Base-by-base conservation (phyloP, 1,140 invertebrate genomes). In the Monomorium pharaonis region DNA sequence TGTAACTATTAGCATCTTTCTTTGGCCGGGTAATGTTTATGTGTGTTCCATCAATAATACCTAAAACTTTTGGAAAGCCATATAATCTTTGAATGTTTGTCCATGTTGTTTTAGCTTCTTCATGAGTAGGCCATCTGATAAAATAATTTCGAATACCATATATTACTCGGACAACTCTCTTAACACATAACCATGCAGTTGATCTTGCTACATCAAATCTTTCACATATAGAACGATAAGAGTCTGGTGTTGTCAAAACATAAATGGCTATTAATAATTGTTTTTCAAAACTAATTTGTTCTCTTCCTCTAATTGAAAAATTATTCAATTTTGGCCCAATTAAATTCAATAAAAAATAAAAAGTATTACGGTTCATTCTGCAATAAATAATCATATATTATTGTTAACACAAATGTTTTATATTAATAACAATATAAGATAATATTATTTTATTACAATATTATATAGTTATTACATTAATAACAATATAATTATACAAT, bases 21-120 rank as follows among this genome's bases (percentile, higher is more conserved):
- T 70, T 70, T 49, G 67, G 44, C 12, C 67, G 67, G 10, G 44
- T 21, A 70, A 70, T 70, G 44, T 70, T 70, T 70, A 70, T 70
- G 18, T 70, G 44, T 27, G 67, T 70, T 24, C 67, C 24, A 70
- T 70, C 21, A n/a, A n/a, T 16, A 16, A 69, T 27, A 27, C 42
- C 65, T 5, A 69, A 21, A 27, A 69, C 10, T 49, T 70, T 70
- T 14, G 44, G 44, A 70, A 70, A 70, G 49, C 16, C 44, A 30
- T 69, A 49, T 27, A 49, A 69, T 18, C 0, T 70, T 16, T 70
- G 44, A 12, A 70, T 49, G 9, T 70, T 70, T 70, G 16, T 70
- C 44, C 44, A 70, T 49, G 16, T 67, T 47, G 42, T 49, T 67
- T 67, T 1, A 70, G 65, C 21, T 69, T 69, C 65, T 47, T 0